These are phyloP conservation scores for Crocidura indochinensis DNA, from an alignment of 2,797 vertebrate species.

Conservation along the genomic window DNA sequence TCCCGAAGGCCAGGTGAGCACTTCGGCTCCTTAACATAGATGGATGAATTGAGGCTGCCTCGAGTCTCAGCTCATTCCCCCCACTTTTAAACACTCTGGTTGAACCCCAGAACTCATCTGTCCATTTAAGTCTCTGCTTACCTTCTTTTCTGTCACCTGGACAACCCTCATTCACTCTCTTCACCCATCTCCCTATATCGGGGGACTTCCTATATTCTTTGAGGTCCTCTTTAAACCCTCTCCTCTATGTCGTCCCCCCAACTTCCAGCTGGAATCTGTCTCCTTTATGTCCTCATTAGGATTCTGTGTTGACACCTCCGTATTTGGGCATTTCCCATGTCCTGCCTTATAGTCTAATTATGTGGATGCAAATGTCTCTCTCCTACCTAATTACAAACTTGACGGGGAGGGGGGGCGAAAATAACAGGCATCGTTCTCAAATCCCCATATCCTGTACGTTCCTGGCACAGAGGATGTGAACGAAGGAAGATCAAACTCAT, in stretches of 20 bases:
- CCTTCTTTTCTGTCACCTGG: neutral
- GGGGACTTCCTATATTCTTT: neutral
- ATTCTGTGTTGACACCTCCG: conserved; percentile 59
- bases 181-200: neutral
- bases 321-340: conserved; percentile 30
- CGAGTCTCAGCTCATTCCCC: neutral
- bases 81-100: neutral
- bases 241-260: neutral
- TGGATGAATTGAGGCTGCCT: neutral
- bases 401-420: neutral
- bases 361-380: conserved; percentile 34
- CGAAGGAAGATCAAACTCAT: conserved; percentile 7
- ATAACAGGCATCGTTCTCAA: conserved; percentile 6
- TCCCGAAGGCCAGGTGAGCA: neutral
- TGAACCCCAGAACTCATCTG: neutral
- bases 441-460: neutral
- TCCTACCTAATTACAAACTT: conserved; percentile 41
- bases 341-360: conserved; percentile 49
- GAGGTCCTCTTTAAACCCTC: neutral
- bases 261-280: conserved; percentile 67
- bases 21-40: neutral
- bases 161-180: neutral
- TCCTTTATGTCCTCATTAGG: conserved; percentile 54
- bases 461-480: neutral
- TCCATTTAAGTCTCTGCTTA: neutral